A percentile compares a stretch with the other conserved stretches of the same genome.
Conservation (phyloP, 2,888 invertebrate species). For the Automeris io region DNA sequence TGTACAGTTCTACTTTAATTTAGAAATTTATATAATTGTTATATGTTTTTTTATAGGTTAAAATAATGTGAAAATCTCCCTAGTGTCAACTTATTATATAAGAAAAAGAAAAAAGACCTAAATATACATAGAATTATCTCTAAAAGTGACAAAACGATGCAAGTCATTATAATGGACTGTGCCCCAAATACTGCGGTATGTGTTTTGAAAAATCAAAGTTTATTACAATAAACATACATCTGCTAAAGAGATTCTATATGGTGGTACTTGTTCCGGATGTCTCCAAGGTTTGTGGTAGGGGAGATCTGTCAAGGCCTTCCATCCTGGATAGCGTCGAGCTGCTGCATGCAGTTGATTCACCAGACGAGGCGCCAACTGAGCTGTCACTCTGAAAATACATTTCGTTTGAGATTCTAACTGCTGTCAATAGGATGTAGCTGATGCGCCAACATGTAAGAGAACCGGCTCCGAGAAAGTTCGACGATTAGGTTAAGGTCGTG, state of each 20-base stretch:
- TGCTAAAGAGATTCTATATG: slow-evolving; percentile 81
- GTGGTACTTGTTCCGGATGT: slow-evolving; percentile 87
- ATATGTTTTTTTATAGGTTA: too few species aligned
- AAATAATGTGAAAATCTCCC: too few species aligned
- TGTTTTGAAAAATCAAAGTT: too few species aligned
- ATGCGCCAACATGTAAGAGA: too few species aligned
- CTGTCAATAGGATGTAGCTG: too few species aligned
- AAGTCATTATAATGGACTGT: background rate
- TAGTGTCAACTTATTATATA: background rate
- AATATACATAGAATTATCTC: background rate
- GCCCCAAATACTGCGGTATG: too few species aligned
- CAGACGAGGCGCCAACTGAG: slow-evolving; percentile 91
- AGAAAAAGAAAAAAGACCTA: background rate
- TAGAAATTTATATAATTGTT: too few species aligned
- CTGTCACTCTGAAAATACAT: slow-evolving; percentile 75
- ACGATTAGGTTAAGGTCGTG: too few species aligned
- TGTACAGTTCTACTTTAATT: too few species aligned
- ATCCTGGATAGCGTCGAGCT: slow-evolving; percentile 85
- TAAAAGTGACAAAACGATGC: background rate
- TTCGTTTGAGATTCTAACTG: background rate
- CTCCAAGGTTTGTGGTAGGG: slow-evolving; percentile 92
- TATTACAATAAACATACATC: too few species aligned
- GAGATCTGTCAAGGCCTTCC: slow-evolving; percentile 86
- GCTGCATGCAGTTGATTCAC: slow-evolving; percentile 90
- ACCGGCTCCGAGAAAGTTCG: too few species aligned